Evolutionary conservation across 1,140 invertebrate species (phyloP).

Genomic region (Thrips palmi): DNA sequence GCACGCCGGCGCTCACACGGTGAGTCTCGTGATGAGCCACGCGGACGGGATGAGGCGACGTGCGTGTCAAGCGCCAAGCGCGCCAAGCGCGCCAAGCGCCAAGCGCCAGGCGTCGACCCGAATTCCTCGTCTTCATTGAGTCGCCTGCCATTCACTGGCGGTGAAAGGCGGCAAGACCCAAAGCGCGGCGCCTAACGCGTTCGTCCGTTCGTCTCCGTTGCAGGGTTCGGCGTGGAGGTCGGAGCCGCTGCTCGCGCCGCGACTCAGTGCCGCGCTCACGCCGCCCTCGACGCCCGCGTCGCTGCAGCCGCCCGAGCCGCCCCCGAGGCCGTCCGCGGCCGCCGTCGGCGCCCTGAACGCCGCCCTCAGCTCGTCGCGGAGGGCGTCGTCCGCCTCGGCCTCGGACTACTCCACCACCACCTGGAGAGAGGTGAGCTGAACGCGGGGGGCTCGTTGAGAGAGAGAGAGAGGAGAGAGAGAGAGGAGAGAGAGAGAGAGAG

Average conservation of each 20-base stretch:
- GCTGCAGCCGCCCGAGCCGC: constrained; percentile 20
- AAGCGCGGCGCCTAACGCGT: too few relatives aligned
- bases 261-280: constrained; percentile 6
- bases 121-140: too few relatives aligned
- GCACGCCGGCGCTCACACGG: constrained; percentile 13
- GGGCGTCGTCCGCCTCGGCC: constrained; percentile 40
- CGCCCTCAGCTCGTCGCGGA: constrained; percentile 21
- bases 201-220: neutral
- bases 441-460: too few relatives aligned
- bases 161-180: too few relatives aligned
- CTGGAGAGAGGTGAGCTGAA: constrained; percentile 17
- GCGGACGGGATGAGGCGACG: neutral
- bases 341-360: constrained; percentile 30
- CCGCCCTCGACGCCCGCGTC: constrained; percentile 6
- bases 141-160: too few relatives aligned
- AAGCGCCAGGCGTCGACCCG: too few relatives aligned
- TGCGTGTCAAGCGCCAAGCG: too few relatives aligned
- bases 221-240: constrained; percentile 36
- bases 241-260: constrained; percentile 32
- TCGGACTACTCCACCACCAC: constrained; percentile 37
- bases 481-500: too few relatives aligned
- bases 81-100: too few relatives aligned
- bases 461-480: too few relatives aligned
- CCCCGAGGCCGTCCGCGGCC: constrained; percentile 28
- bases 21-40: neutral